Evolutionary conservation across 2,113 vertebrate genomes (phyloP).

Genomic region (Agapornis roseicollis): DNA sequence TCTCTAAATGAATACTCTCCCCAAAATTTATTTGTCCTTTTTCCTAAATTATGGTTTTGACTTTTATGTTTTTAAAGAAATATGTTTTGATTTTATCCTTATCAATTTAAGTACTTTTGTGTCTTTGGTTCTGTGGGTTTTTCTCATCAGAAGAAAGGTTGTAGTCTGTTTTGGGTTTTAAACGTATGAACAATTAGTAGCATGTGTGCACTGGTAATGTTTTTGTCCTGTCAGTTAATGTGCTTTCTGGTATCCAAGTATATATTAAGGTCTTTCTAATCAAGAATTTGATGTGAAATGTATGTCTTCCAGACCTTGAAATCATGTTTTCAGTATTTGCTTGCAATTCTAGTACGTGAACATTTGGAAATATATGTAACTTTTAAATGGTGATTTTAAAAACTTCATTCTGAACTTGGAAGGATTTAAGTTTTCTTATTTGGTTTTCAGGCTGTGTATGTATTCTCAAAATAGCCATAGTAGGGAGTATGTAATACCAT

Average conservation of each 20-base stretch:
- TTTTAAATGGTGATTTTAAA: not conserved
- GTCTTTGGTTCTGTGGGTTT: not conserved
- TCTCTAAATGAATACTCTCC: fast-evolving
- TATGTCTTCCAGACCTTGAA: not conserved
- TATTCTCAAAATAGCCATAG: not conserved
- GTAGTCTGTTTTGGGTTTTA: not conserved
- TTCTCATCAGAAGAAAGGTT: not conserved
- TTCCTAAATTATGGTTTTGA: not conserved
- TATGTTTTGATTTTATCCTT: not conserved
- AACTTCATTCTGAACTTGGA: not conserved
- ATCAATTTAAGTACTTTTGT: not conserved
- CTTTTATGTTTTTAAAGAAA: not conserved
- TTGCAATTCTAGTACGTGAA: not conserved
- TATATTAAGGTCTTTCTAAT: not conserved
- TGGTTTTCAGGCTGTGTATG: not conserved
- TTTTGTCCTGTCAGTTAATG: not conserved
- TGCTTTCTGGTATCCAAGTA: not conserved
- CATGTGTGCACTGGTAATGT: not conserved
- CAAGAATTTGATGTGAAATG: not conserved
- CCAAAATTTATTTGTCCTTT: not conserved
- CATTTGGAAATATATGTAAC: not conserved
- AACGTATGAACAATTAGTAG: not conserved
- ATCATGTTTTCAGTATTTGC: not conserved
- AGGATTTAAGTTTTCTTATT: not conserved
- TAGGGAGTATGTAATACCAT: no score